Percentiles rank a stretch among this genome's conserved stretches.
Evolutionary conservation across 1,140 invertebrate species (phyloP).

Genomic region (Diploscapter pachys): DNA sequence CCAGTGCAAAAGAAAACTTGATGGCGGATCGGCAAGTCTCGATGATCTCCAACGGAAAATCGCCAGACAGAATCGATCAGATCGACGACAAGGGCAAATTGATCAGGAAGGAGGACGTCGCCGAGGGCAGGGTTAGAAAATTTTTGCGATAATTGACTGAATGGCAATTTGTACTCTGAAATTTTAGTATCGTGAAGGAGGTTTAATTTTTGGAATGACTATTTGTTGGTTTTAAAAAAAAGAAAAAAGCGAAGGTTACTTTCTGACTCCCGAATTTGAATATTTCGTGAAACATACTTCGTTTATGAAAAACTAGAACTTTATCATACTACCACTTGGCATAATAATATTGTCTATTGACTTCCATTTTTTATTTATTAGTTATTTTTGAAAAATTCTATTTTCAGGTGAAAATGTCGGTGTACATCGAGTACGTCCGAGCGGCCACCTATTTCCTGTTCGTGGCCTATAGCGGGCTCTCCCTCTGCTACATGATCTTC

Average conservation of each 20-base stretch:
- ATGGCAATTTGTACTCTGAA: conserved; percentile 37
- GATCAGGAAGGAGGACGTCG: conserved; percentile 38
- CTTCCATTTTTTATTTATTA: background rate
- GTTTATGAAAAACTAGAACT: too few species aligned
- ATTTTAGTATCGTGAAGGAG: too few species aligned
- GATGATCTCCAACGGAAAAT: background rate
- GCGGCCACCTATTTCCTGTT: conserved; percentile 35
- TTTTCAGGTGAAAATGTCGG: conserved; percentile 40
- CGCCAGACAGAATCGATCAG: background rate
- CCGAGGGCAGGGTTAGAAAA: conserved; percentile 29
- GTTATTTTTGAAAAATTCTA: background rate
- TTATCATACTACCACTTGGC: too few species aligned
- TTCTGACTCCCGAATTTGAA: too few species aligned
- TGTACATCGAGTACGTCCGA: conserved; percentile 43
- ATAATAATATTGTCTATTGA: too few species aligned
- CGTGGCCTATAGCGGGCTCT: conserved; percentile 34
- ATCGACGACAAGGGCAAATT: conserved; percentile 17
- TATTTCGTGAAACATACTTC: too few species aligned
- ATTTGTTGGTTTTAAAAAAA: too few species aligned
- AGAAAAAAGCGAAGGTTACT: too few species aligned
- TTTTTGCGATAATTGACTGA: conserved; percentile 28
- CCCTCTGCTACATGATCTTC: conserved; percentile 31
- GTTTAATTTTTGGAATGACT: too few species aligned
- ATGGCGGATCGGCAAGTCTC: background rate
- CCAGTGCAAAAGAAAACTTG: too few species aligned